phyloP scores from a whole-genome alignment of 2,797 vertebrate species.

The Chelon auratus region DNA sequence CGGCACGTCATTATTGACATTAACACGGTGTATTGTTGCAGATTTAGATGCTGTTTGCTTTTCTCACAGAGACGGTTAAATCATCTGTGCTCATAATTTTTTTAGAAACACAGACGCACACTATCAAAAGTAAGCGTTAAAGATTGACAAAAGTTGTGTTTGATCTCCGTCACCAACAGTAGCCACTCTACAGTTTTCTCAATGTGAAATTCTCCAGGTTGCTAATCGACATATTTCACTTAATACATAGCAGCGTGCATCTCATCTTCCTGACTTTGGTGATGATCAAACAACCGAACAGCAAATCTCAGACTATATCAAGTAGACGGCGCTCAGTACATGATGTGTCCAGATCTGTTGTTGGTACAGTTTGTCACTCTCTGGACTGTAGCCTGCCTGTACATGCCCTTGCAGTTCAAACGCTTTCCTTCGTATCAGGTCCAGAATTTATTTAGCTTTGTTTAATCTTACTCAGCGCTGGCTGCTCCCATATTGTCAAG shows the following conservation, averaged over 20 bases:
- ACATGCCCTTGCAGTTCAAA: slow-evolving; percentile 25
- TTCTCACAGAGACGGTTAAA: neutral
- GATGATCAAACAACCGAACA: neutral
- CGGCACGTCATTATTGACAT: neutral
- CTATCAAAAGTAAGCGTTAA: neutral
- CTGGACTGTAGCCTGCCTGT: neutral
- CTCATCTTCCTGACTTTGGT: neutral
- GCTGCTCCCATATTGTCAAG: neutral
- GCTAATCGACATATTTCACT: slow-evolving; percentile 2
- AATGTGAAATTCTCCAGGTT: neutral
- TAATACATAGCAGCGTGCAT: neutral
- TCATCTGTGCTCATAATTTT: neutral
- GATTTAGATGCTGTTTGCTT: neutral
- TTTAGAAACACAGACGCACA: neutral
- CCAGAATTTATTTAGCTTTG: slow-evolving; percentile 21
- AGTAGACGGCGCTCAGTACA: neutral
- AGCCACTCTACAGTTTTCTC: neutral
- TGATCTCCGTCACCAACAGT: neutral
- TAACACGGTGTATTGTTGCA: neutral
- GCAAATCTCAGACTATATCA: neutral
- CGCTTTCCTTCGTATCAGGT: slow-evolving; percentile 20
- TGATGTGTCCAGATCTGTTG: neutral
- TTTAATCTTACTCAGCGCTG: slow-evolving; percentile 16
- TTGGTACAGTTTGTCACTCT: neutral
- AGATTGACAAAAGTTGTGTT: neutral